A percentile compares a stretch with the other conserved stretches of the same genome.
phyloP scores from a whole-genome alignment of 1,140 invertebrate species.

The Drosophila miranda region DNA sequence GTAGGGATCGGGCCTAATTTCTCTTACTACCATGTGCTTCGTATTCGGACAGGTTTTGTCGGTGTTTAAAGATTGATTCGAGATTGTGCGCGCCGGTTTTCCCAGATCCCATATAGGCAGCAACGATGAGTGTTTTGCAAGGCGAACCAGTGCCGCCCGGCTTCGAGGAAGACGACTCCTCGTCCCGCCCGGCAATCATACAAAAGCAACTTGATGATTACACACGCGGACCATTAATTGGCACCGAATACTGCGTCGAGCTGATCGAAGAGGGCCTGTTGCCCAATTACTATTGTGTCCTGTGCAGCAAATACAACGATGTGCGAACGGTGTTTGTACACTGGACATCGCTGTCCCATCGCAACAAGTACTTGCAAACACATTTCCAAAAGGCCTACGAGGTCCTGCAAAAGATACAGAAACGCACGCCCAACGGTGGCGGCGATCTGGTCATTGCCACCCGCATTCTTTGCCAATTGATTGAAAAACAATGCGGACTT shows the following conservation, averaged over 20 bases:
- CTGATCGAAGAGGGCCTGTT: slow-evolving; percentile 86
- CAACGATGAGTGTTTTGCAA: slow-evolving; percentile 83
- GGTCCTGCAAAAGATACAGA: slow-evolving; percentile 37
- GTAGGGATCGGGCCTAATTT: too few relatives aligned
- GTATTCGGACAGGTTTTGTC: too few relatives aligned
- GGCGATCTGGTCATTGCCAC: slow-evolving; percentile 24
- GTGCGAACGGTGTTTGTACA: slow-evolving; percentile 89
- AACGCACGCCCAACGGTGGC: slow-evolving; percentile 14
- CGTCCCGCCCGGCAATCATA: slow-evolving; percentile 83
- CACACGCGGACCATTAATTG: slow-evolving; percentile 83
- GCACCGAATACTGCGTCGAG: slow-evolving; percentile 89
- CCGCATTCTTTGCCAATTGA: slow-evolving; percentile 38
- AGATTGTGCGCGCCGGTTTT: background rate
- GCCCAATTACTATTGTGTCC: slow-evolving; percentile 88
- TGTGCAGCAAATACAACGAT: slow-evolving; percentile 90
- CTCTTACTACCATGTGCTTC: too few relatives aligned
- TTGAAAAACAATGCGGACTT: slow-evolving; percentile 66
- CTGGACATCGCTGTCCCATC: slow-evolving; percentile 88
- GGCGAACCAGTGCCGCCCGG: slow-evolving; percentile 88
- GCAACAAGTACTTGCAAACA: slow-evolving; percentile 84
- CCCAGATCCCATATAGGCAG: too few relatives aligned
- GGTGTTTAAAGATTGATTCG: too few relatives aligned
- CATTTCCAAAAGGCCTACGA: slow-evolving; percentile 69
- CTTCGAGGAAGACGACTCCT: slow-evolving; percentile 87
- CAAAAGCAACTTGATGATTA: slow-evolving; percentile 84